phyloP scores from a whole-genome alignment of 2,797 vertebrate genomes.

The Poecilia wingei region DNA sequence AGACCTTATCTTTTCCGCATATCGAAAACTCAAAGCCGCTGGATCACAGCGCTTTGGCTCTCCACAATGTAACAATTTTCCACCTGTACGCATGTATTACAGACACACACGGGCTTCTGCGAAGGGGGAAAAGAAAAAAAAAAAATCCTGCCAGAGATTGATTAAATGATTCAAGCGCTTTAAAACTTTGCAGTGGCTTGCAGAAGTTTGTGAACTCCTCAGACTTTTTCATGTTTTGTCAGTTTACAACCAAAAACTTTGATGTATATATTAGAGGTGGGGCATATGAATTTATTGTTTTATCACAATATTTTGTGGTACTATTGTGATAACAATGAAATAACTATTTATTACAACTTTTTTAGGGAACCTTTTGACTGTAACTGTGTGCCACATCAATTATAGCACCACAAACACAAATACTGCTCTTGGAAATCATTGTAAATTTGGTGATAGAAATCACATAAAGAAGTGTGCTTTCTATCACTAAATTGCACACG shows the following conservation, averaged over 20 bases:
- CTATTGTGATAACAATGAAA: no score
- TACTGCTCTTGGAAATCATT: no score
- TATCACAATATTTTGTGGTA: no score
- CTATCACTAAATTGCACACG: no score
- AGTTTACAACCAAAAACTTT: not conserved
- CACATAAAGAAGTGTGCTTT: no score
- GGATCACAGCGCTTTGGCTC: constrained; percentile 55
- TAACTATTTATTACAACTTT: no score
- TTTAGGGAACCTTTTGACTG: no score
- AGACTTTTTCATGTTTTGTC: not conserved
- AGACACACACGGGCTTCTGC: constrained; percentile 37
- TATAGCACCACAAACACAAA: no score
- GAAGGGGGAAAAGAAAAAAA: constrained; percentile 9
- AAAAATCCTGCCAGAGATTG: constrained; percentile 7
- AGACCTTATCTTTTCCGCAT: constrained; percentile 69
- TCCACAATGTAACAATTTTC: constrained; percentile 41
- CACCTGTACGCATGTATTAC: constrained; percentile 64
- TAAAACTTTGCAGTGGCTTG: not conserved
- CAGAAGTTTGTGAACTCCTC: not conserved
- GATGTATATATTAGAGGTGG: not conserved
- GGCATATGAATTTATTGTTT: no score
- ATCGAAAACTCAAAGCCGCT: constrained; percentile 60
- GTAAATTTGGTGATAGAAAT: no score
- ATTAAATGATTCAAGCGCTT: constrained; percentile 4
- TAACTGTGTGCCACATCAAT: no score